These are phyloP conservation scores for Ochotona curzoniae DNA, from an alignment of 2,113 vertebrate species.

Conservation along the genomic window DNA sequence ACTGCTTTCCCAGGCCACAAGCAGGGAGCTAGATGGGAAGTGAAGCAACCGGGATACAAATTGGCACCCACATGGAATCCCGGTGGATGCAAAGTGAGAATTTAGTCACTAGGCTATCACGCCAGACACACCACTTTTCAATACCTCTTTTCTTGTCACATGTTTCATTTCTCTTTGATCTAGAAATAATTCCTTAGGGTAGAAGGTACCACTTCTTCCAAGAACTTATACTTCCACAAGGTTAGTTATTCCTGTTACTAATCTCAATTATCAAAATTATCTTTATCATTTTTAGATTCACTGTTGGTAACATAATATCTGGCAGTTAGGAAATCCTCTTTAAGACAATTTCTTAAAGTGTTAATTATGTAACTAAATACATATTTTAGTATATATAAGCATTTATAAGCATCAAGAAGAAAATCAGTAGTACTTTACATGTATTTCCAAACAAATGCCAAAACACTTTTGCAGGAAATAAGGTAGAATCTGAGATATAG, in stretches of 20 bases:
- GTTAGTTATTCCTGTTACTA: neutral
- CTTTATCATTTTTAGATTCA: neutral
- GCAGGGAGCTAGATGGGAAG: too few species aligned
- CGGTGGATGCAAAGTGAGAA: too few species aligned
- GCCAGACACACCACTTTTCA: neutral
- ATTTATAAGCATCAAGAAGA: slow-evolving; percentile 35
- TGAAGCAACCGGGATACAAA: too few species aligned
- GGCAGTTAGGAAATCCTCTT: slow-evolving; percentile 29
- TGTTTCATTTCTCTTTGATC: neutral
- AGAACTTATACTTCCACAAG: neutral
- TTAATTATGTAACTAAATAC: neutral
- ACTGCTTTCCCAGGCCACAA: too few species aligned
- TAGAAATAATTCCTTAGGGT: neutral
- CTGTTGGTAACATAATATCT: neutral
- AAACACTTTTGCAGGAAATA: slow-evolving; percentile 11
- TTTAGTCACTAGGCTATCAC: too few species aligned
- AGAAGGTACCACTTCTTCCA: neutral
- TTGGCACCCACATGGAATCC: too few species aligned
- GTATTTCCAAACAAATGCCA: slow-evolving; percentile 13
- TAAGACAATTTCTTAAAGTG: slow-evolving; percentile 4
- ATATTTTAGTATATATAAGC: neutral
- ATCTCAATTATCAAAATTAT: slow-evolving; percentile 2
- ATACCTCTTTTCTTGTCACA: neutral
- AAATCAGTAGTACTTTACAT: slow-evolving; percentile 33
- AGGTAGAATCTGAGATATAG: neutral